Base-by-base conservation (phyloP, 2,797 vertebrate genomes). In the Sebastes hubbsi region DNA sequence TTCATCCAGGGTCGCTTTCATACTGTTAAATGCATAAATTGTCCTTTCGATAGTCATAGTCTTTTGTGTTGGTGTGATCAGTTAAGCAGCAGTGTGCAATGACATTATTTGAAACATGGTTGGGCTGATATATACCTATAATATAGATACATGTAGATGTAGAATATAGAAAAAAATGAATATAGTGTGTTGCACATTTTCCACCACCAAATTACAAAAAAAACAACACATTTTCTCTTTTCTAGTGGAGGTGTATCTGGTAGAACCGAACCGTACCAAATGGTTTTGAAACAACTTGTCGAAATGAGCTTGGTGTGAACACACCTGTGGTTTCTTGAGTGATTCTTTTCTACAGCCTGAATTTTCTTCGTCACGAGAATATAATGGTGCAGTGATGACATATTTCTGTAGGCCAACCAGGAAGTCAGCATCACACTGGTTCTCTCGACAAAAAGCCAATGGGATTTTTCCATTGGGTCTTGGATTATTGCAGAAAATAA, bases 1-100 rank as follows among this genome's bases (percentile, higher is more conserved):
- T 93, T 92, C 73, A 95, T 92, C 85, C 42, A 62, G 8, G 14
- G 18, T 74, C 13, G 7, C 72, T 85, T 81, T 86, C 25, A 75
- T 81, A 55, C 32, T 68, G 69, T 68, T 69, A 59, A 82, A 79
- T 78, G 76, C 75, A 88, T 79, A 77, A 86, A 80, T 77, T 68
- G 68, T 27, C 64, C 76, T 78, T 78, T 82, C 65, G 55, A 27
- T 65, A 62, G n/a, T 78, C 32, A 25, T 24, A 18, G 49, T 58
- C 46, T 72, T 84, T 84, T 82, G 74, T 76, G 68, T 79, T 32
- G 8, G 2, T 2, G 65, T 46, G 55, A 79, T 63, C 49, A 55
- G 38, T 59, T 70, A 6, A 54, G 16, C 34, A 36, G 54, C 38
- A 6, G 30, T 20, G 34, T 71, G 24, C 55, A 36, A 20, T 63